phyloP scores from a whole-genome alignment of 2,888 invertebrate genomes.

The Apoda limacodes region DNA sequence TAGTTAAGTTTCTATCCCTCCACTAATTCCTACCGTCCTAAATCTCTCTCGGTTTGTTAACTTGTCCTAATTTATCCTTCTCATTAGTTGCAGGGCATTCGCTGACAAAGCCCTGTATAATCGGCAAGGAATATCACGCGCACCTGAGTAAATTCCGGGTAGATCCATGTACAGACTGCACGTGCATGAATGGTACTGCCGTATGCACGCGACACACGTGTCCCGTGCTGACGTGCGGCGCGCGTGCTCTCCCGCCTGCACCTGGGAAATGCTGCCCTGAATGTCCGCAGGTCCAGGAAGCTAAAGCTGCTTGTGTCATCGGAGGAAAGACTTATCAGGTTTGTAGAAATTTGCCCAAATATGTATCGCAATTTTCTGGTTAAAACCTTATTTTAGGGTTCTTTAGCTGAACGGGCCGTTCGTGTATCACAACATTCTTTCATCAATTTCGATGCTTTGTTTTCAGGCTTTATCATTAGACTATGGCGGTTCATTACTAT shows the following conservation, averaged over 20 bases:
- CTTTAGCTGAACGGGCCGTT: too few relatives aligned
- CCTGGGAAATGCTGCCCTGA: slow-evolving; percentile 82
- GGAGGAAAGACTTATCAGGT: slow-evolving; percentile 78
- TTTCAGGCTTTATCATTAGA: too few relatives aligned
- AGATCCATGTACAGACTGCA: slow-evolving; percentile 88
- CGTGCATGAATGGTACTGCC: slow-evolving; percentile 83
- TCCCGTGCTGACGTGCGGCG: slow-evolving; percentile 90
- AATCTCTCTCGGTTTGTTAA: too few relatives aligned
- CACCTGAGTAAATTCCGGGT: slow-evolving; percentile 73
- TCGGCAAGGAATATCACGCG: slow-evolving; percentile 76
- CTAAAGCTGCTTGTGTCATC: slow-evolving; percentile 75
- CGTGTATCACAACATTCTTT: too few relatives aligned
- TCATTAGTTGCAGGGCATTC: slow-evolving; percentile 44
- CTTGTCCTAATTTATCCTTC: too few relatives aligned
- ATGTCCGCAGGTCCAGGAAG: slow-evolving; percentile 78
- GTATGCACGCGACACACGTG: slow-evolving; percentile 86
- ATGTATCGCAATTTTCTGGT: too few relatives aligned
- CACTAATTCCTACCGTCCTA: slow-evolving; percentile 1
- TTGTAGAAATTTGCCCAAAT: too few relatives aligned
- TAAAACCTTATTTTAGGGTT: too few relatives aligned
- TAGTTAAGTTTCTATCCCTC: too few relatives aligned
- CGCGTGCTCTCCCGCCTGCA: slow-evolving; percentile 73
- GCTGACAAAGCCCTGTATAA: slow-evolving; percentile 72
- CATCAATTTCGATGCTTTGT: too few relatives aligned
- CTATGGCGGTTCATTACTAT: too few relatives aligned